Evolutionary conservation across 2,888 invertebrate species (phyloP).

Genomic region (Sesia bembeciformis): DNA sequence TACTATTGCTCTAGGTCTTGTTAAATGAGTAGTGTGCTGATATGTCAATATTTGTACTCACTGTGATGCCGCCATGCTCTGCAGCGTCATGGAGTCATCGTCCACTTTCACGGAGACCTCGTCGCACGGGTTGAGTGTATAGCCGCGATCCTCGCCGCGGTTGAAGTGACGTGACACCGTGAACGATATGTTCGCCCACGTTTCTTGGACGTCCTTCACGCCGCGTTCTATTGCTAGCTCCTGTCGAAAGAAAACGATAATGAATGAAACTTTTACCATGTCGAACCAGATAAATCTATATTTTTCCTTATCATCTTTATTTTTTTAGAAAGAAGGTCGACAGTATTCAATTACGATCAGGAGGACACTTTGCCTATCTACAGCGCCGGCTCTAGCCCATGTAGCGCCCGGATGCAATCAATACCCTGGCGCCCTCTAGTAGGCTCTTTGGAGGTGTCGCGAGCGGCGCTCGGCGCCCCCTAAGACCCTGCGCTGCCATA

Average conservation of each 20-base stretch:
- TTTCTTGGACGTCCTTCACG: conserved; percentile 86
- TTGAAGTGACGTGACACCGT: conserved; percentile 79
- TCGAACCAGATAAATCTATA: too few species aligned
- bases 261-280: neutral
- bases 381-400: too few species aligned
- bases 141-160: conserved; percentile 85
- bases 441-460: too few species aligned
- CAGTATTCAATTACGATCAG: too few species aligned
- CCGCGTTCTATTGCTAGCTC: conserved; percentile 93
- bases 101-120: conserved; percentile 88
- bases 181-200: conserved; percentile 80
- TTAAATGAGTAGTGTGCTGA: neutral
- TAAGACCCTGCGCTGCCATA: too few species aligned
- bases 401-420: too few species aligned
- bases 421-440: too few species aligned
- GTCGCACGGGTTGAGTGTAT: conserved; percentile 86
- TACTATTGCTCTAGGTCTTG: too few species aligned
- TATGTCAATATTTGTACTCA: conserved; percentile 33
- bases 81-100: conserved; percentile 91
- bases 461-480: too few species aligned
- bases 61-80: conserved; percentile 92
- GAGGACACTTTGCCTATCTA: too few species aligned
- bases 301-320: too few species aligned
- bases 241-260: conserved; percentile 17
- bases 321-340: too few species aligned